These are phyloP conservation scores for Sturnira hondurensis DNA, from an alignment of 2,113 vertebrate species.

Conservation along the genomic window DNA sequence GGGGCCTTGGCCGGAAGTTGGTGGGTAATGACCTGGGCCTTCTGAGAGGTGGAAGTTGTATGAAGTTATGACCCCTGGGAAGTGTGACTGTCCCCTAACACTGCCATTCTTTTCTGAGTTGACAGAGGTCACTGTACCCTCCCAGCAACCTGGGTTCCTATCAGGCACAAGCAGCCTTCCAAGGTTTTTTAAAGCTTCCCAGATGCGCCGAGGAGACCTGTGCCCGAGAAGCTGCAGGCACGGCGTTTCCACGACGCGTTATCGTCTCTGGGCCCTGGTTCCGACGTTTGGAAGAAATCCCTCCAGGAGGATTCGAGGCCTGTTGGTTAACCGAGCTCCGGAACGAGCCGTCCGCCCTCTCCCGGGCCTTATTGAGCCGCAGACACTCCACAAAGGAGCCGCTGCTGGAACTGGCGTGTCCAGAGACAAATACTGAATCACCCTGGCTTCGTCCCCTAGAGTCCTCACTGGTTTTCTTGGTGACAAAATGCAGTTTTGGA, in stretches of 20 bases:
- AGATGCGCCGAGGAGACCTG: not conserved
- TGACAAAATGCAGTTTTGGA: not conserved
- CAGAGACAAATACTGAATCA: not conserved
- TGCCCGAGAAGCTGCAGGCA: not conserved
- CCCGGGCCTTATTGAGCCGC: not conserved
- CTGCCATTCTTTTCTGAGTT: accelerated
- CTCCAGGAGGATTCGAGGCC: not conserved
- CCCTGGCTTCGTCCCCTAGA: not conserved
- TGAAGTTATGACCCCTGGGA: not conserved
- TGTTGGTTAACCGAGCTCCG: conserved; percentile 11
- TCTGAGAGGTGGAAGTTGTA: not conserved
- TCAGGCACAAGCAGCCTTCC: accelerated
- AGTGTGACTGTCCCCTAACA: not conserved
- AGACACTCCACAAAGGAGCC: not conserved
- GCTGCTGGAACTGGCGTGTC: not conserved
- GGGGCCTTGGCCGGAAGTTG: not conserved
- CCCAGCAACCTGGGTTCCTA: accelerated
- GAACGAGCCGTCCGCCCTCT: not conserved
- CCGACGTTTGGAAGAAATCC: not conserved
- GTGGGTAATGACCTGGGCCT: accelerated
- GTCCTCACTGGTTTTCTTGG: not conserved
- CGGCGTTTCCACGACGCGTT: not conserved
- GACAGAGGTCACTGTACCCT: not conserved
- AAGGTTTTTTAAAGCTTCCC: not conserved
- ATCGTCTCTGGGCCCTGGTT: not conserved